Conservation (phyloP, 2,797 vertebrate genomes). For the Urocyon cinereoargenteus region DNA sequence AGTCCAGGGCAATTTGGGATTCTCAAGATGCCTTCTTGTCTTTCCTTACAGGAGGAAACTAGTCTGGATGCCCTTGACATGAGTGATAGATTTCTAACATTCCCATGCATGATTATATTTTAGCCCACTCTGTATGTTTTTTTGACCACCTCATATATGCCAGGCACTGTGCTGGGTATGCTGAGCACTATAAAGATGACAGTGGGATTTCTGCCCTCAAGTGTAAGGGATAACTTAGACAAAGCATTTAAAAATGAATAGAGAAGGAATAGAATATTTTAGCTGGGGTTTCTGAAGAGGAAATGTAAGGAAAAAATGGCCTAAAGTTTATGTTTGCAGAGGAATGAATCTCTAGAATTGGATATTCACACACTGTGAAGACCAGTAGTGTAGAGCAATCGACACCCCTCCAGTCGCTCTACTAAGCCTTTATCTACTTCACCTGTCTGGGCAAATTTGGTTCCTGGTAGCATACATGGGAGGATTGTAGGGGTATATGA, state of each 20-base stretch:
- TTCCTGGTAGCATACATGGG: not conserved
- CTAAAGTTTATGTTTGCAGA: not conserved
- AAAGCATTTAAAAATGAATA: not conserved
- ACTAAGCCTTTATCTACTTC: not conserved
- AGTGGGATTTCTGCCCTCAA: not conserved
- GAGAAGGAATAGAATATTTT: not conserved
- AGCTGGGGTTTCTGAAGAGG: not conserved
- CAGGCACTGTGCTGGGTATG: not conserved
- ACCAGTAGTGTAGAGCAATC: fast-evolving
- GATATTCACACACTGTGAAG: not conserved
- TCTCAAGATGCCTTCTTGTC: not conserved
- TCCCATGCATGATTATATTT: not conserved
- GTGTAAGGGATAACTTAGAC: not conserved
- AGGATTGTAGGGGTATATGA: not conserved
- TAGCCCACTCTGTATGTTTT: not conserved
- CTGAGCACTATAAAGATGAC: not conserved
- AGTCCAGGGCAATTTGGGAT: not conserved
- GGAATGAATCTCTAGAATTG: not conserved
- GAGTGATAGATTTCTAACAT: not conserved
- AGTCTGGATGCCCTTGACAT: not conserved
- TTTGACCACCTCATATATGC: not conserved
- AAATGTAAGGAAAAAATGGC: not conserved
- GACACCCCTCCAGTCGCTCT: not conserved
- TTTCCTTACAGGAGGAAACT: not conserved
- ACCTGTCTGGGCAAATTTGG: not conserved